Base-by-base conservation (phyloP, 2,888 invertebrate genomes). In the Acronicta psi region DNA sequence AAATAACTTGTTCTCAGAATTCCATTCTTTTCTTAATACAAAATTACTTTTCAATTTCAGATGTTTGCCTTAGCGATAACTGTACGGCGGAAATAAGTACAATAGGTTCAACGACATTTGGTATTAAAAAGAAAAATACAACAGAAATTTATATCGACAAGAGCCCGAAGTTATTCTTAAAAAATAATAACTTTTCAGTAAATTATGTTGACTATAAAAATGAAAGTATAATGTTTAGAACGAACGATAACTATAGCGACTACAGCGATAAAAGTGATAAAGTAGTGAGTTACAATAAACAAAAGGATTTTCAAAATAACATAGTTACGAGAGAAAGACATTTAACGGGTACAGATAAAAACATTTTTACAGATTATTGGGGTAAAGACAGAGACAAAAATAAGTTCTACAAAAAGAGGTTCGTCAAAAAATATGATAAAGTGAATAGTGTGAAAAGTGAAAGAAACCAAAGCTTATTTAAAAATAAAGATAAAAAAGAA, bases 11-110 rank as follows among this genome's bases (percentile, higher is more conserved):
- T 18, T 40, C 17, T 29, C 17, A 18, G 18, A 40, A 40, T 8
- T 3, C 7, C 14, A 34, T 10, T 11, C 18, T 9, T 25, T 11
- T 23, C 29, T 14, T 36, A 16, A 44, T 16, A 29, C 14, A 7
- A 23, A 29, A 29, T n/a, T 5, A 20, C n/a, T 2, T 23, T 47
- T 44, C 0, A 14, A 55, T 72, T 66, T 23, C 74, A 71, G 70
- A 43, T 20, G 5, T 47, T n/a, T 20, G 31, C 17, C 0, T 54
- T 2, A 18, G 52, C 11, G 20, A 20, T 10, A 23, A 25, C 10
- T 40, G 44, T 18, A n/a, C 13, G 13, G 14, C 6, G 0, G 41
- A 18, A n/a, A 8, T 11, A 18, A 14, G 8, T 14, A 18, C 17
- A 0, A 46, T 16, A 2, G 23, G 17, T 10, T 20, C 17, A 2